A percentile compares a stretch with the other conserved stretches of the same genome.
These are phyloP conservation scores for Polylopha cassiicola DNA, from an alignment of 2,888 invertebrate species.

Conservation along the genomic window DNA sequence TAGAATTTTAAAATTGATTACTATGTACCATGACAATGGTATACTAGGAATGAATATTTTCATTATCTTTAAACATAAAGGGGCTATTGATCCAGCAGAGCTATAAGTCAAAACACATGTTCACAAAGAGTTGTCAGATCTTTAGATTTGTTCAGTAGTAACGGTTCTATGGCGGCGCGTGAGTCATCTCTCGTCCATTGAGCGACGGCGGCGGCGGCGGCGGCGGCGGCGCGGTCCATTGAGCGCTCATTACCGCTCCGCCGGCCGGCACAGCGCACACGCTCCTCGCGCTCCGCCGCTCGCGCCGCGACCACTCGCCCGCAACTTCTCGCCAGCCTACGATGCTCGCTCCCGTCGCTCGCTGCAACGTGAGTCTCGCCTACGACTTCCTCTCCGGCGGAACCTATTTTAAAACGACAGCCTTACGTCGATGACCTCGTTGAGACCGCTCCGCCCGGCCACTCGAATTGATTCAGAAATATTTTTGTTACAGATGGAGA, in stretches of 20 bases:
- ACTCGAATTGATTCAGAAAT: slow-evolving; percentile 30
- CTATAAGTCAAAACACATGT: slow-evolving; percentile 52
- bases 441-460: slow-evolving; percentile 4
- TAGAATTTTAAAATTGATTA: no score
- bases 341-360: slow-evolving; percentile 61
- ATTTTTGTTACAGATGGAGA: slow-evolving; percentile 66
- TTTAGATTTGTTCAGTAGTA: slow-evolving; percentile 48
- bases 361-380: slow-evolving; percentile 67
- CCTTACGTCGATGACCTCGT: slow-evolving; percentile 30
- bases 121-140: slow-evolving; percentile 45
- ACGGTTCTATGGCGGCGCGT: slow-evolving; percentile 67
- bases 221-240: slow-evolving; percentile 57
- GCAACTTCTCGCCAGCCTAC: slow-evolving; percentile 53
- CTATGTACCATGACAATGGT: no score
- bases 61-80: no score
- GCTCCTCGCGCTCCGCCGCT: slow-evolving; percentile 70
- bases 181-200: slow-evolving; percentile 68
- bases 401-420: slow-evolving; percentile 32
- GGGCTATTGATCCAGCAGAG: no score
- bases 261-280: slow-evolving; percentile 75
- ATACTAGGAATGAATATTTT: no score
- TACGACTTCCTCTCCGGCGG: slow-evolving; percentile 58
- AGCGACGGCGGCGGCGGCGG: slow-evolving; percentile 30
- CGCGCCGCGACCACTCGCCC: slow-evolving; percentile 40
- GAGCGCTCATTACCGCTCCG: slow-evolving; percentile 73